Percentiles rank a stretch among this genome's conserved stretches.
Conservation (phyloP, 2,888 invertebrate species). For the Nineta flava region DNA sequence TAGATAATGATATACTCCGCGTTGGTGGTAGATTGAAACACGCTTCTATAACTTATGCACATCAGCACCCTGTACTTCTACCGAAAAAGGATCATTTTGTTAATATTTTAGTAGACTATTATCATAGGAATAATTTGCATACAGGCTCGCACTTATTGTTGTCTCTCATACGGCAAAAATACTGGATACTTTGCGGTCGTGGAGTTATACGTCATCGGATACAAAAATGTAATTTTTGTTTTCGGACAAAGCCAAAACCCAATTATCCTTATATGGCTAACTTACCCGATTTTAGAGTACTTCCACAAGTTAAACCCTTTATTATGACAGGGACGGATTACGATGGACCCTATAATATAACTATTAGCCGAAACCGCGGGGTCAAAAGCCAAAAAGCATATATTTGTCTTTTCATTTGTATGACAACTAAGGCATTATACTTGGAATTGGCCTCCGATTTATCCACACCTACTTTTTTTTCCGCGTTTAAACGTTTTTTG, state of each 20-base stretch:
- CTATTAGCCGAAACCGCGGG: slow-evolving; percentile 3
- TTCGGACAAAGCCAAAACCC: neutral
- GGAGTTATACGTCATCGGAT: no score
- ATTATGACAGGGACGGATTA: neutral
- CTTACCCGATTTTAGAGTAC: neutral
- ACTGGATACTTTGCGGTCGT: slow-evolving; percentile 13
- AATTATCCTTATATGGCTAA: neutral
- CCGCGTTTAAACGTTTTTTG: slow-evolving; percentile 14
- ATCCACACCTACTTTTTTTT: slow-evolving; percentile 11
- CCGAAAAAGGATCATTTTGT: slow-evolving; percentile 7
- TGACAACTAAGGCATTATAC: slow-evolving; percentile 15
- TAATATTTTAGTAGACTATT: slow-evolving; percentile 11
- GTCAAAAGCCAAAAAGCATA: slow-evolving; percentile 13
- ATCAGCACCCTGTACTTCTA: slow-evolving; percentile 9
- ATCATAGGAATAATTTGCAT: slow-evolving; percentile 11
- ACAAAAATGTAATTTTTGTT: no score
- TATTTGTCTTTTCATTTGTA: slow-evolving; percentile 14
- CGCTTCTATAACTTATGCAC: slow-evolving; percentile 4
- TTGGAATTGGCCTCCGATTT: slow-evolving; percentile 14
- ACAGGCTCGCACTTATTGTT: slow-evolving; percentile 11
- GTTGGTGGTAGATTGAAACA: slow-evolving; percentile 9
- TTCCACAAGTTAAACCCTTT: neutral
- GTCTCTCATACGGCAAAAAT: slow-evolving; percentile 12
- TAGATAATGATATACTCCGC: slow-evolving; percentile 8
- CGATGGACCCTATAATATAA: neutral